Evolutionary conservation across 2,888 invertebrate species (phyloP).

Genomic region (Chymomyza amoena): DNA sequence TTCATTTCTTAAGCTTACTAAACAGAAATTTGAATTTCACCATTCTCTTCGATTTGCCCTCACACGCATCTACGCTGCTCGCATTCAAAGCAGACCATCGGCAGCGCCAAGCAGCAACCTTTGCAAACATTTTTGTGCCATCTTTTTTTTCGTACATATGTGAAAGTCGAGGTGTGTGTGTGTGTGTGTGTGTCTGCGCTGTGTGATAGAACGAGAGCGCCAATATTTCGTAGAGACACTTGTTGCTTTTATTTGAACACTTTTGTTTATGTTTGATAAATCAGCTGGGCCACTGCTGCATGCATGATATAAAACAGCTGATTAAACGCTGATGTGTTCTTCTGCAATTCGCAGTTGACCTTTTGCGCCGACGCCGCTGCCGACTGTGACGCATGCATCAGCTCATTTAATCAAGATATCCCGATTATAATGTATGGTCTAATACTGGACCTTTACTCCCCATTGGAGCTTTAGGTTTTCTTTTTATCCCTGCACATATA

Average conservation of each 20-base stretch:
- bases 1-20: slow-evolving; percentile 9
- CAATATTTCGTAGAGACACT: slow-evolving; percentile 34
- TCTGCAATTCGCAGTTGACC: slow-evolving; percentile 31
- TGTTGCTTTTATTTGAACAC: slow-evolving; percentile 45
- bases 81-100: neutral
- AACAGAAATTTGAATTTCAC: slow-evolving; percentile 55
- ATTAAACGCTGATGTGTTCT: slow-evolving; percentile 43
- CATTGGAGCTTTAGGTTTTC: too few species aligned
- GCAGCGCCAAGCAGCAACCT: slow-evolving; percentile 10
- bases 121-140: neutral
- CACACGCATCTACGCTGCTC: slow-evolving; percentile 9
- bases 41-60: slow-evolving; percentile 45
- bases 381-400: too few species aligned
- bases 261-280: slow-evolving; percentile 23
- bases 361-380: neutral
- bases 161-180: neutral
- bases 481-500: too few species aligned
- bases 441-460: too few species aligned
- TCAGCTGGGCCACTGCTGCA: slow-evolving; percentile 30
- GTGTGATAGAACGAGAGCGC: neutral
- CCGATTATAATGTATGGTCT: too few species aligned
- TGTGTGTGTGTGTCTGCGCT: too few species aligned
- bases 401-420: too few species aligned
- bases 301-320: neutral
- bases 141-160: slow-evolving; percentile 9